Base-by-base conservation (phyloP, 2,113 vertebrate species). In the Patagioenas fasciata region DNA sequence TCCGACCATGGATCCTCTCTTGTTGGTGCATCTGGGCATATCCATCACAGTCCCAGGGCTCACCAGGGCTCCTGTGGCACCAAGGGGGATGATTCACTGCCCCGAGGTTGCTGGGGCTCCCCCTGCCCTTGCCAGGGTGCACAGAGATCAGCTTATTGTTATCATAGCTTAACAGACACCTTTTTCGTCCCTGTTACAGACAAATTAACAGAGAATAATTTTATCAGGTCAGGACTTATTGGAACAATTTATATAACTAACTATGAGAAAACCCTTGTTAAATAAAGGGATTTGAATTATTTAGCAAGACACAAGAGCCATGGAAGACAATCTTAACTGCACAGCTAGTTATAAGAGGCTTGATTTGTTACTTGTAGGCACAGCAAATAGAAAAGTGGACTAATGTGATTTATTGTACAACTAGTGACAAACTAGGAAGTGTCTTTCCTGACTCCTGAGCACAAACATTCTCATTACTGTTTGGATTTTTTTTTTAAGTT, bases 21-120 rank as follows among this genome's bases (percentile, higher is more conserved):
- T 2, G 0, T 4, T 53, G 36, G 15, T 7, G 15, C 1, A 0
- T 47, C 12, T 1, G 1, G 5, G 2, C 14, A 15, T 8, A 12
- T 47, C 38, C 32, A 6, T 5, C 8, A 11, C 9, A 11, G 48
- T 15, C 26, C 3, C 3, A 1, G 13, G 20, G 12, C 7, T 25
- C 13, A 11, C 23, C 6, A 0, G 21, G 15, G 11, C 5, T 64
- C 16, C 29, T 0, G 0, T 15, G 15, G 23, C 28, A 16, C 5
- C 1, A 1, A 51, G 10, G 18, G 31, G 24, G 15, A 2, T 0
- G 19, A 3, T 51, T 7, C 4, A 1, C 8, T 25, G 25, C 29
- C 56, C 26, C 10, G 24, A 23, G 48, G 48, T n/a, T 81, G 14
- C 21, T 70, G 23, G 25, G 10, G 3, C 15, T 82, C 23, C 13